phyloP scores from a whole-genome alignment of 2,888 invertebrate genomes.

The Thelaira solivaga region DNA sequence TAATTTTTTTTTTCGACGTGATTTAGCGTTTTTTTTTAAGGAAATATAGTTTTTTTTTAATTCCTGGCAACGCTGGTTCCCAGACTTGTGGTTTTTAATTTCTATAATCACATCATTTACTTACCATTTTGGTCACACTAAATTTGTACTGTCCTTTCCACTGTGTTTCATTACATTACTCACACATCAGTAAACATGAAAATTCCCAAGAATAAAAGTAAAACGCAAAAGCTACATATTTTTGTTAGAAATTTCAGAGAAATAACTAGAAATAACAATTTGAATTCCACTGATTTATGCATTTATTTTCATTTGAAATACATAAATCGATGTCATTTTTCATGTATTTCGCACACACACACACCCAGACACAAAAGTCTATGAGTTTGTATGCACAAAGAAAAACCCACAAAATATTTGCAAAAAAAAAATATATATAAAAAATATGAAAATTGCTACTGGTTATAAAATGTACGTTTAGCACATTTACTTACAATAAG shows the following conservation, averaged over 20 bases:
- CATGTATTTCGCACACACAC: too few species aligned
- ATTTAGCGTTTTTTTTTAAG: too few species aligned
- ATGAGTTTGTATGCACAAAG: not conserved
- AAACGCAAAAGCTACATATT: conserved; percentile 24
- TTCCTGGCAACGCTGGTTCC: too few species aligned
- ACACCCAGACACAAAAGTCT: not conserved
- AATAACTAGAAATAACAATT: conserved; percentile 27
- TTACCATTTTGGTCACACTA: too few species aligned
- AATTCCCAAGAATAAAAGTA: conserved; percentile 36
- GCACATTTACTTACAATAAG: not conserved
- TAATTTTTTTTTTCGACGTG: too few species aligned
- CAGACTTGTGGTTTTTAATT: too few species aligned
- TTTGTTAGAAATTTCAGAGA: not conserved
- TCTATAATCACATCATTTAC: too few species aligned
- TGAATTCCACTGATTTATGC: conserved; percentile 58
- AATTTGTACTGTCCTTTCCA: too few species aligned
- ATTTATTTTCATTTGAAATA: conserved; percentile 59
- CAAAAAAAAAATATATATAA: too few species aligned
- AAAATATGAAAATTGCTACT: conserved; percentile 32
- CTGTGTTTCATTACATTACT: too few species aligned
- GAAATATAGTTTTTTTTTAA: too few species aligned
- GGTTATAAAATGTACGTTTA: conserved; percentile 34
- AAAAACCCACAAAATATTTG: conserved; percentile 29
- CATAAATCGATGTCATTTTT: conserved; percentile 23
- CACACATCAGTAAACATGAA: conserved; percentile 47